These are phyloP conservation scores for Oceanodroma leucorhoa DNA, from an alignment of 2,797 vertebrate species.

Conservation along the genomic window DNA sequence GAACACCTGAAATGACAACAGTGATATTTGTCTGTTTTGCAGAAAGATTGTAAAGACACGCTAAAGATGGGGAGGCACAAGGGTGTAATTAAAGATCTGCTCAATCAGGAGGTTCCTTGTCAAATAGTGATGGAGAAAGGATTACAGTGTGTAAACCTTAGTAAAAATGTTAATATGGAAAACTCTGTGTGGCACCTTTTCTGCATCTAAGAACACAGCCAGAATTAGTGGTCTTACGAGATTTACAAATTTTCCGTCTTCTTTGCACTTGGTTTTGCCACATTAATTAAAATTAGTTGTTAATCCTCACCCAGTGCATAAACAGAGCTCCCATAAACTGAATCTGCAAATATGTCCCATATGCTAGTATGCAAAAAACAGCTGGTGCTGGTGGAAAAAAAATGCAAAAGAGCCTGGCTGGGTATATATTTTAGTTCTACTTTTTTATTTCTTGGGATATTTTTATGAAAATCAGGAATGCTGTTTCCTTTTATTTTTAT, in stretches of 20 bases:
- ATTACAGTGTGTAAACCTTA: neutral
- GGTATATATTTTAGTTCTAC: neutral
- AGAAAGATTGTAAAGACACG: neutral
- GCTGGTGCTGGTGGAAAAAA: neutral
- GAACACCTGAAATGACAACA: neutral
- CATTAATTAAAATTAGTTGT: constrained; percentile 36
- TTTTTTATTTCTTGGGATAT: neutral
- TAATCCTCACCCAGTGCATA: constrained; percentile 3
- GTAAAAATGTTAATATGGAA: neutral
- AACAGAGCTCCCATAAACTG: constrained; percentile 15
- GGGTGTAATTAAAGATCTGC: neutral
- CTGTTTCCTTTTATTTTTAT: neutral
- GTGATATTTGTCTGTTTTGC: neutral
- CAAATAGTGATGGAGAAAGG: neutral
- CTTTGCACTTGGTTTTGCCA: constrained; percentile 32
- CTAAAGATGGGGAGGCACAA: neutral
- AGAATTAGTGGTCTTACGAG: neutral
- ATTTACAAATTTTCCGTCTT: neutral
- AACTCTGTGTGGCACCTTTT: neutral
- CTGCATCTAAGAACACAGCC: neutral
- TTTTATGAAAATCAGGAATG: neutral
- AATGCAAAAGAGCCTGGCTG: neutral
- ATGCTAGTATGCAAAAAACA: neutral
- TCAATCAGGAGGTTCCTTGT: neutral
- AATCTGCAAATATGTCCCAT: neutral